A percentile compares a stretch with the other conserved stretches of the same genome.
Conservation (phyloP, 2,113 vertebrate species). For the Physeter macrocephalus region DNA sequence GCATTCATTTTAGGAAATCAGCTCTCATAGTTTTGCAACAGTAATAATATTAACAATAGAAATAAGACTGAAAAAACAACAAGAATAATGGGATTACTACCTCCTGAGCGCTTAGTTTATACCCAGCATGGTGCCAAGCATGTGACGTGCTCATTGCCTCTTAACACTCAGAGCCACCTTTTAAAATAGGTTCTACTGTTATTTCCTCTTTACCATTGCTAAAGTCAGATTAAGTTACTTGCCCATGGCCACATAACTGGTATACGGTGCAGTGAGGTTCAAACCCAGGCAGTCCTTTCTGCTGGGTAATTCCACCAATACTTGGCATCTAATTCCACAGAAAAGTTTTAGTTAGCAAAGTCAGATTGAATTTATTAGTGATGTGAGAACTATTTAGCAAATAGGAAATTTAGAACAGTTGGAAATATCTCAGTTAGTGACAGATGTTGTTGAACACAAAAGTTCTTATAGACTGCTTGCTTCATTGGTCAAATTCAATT, state of each 20-base stretch:
- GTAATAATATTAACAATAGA: background rate
- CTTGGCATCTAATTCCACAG: background rate
- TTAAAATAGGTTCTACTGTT: background rate
- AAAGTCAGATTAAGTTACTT: background rate
- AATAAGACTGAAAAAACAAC: background rate
- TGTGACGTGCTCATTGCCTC: background rate
- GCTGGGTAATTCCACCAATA: background rate
- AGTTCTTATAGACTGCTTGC: constrained; percentile 22
- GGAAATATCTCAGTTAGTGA: constrained; percentile 30
- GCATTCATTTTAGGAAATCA: background rate
- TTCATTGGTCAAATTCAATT: constrained; percentile 48
- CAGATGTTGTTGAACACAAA: constrained; percentile 52
- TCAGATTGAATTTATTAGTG: constrained; percentile 37
- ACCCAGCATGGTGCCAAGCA: background rate
- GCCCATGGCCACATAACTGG: background rate
- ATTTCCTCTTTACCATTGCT: background rate
- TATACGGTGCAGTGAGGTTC: background rate
- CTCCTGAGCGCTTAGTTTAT: background rate
- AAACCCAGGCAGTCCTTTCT: background rate
- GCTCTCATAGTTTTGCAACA: background rate
- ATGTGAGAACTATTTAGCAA: constrained; percentile 29
- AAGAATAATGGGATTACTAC: background rate
- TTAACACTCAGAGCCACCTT: background rate
- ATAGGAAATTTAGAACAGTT: background rate
- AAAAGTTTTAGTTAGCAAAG: background rate